Evolutionary conservation across 2,797 vertebrate species (phyloP).

Genomic region (Notolepis coatsorum): DNA sequence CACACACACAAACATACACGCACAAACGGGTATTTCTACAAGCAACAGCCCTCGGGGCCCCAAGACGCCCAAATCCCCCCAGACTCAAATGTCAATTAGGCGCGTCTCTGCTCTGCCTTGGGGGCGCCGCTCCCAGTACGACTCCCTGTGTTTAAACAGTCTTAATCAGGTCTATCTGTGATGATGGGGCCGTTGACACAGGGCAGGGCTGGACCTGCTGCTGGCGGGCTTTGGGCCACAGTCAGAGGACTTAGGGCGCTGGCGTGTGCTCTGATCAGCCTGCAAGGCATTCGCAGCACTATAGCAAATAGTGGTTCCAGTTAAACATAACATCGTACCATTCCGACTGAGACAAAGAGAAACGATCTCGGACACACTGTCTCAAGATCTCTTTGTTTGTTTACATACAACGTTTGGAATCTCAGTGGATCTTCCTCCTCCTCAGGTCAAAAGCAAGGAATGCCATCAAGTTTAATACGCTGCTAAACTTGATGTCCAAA

Average conservation of each 20-base stretch:
- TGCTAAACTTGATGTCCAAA: too few species aligned
- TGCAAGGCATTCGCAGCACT: conserved; percentile 58
- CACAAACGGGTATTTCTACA: conserved; percentile 41
- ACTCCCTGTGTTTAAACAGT: conserved; percentile 59
- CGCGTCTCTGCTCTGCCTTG: conserved; percentile 15
- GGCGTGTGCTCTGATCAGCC: conserved; percentile 57
- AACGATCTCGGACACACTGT: too few species aligned
- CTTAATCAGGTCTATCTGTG: conserved; percentile 70
- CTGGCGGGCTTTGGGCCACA: conserved; percentile 50
- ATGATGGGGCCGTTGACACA: conserved; percentile 44
- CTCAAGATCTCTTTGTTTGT: too few species aligned
- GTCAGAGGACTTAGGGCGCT: conserved; percentile 49
- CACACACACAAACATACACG: conserved; percentile 19
- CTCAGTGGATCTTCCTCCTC: too few species aligned
- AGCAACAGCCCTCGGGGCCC: conserved; percentile 48
- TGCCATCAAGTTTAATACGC: too few species aligned
- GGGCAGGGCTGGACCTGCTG: conserved; percentile 58
- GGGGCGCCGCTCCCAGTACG: conserved; percentile 10
- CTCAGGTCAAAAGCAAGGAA: too few species aligned
- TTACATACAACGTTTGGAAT: neutral
- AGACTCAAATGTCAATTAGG: conserved; percentile 59
- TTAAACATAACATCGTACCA: conserved; percentile 10
- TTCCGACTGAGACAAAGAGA: too few species aligned
- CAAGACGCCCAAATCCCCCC: conserved; percentile 40
- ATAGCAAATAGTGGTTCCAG: conserved; percentile 25